Conservation (phyloP, 2,797 vertebrate genomes). For the Lepilemur septentrionalis region DNA sequence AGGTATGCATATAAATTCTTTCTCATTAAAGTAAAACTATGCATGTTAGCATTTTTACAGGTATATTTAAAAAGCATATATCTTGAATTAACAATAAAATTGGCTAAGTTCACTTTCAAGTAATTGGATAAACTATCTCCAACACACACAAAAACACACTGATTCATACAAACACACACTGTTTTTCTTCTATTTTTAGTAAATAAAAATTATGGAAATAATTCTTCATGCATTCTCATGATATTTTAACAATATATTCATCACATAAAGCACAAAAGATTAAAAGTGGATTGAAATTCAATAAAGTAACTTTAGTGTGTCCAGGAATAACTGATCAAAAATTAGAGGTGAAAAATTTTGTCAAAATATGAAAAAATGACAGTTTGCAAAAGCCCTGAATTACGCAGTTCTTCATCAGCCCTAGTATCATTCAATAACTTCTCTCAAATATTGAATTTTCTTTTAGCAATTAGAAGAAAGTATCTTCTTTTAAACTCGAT, state of each 20-base stretch:
- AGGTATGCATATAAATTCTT: slow-evolving; percentile 1
- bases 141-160: background rate
- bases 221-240: background rate
- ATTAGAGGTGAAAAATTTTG: background rate
- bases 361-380: background rate
- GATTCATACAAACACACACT: background rate
- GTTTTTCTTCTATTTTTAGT: background rate
- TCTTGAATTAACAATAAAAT: background rate
- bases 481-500: background rate
- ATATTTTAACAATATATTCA: background rate
- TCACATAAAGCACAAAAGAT: background rate
- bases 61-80: background rate
- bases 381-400: background rate
- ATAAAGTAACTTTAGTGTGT: background rate
- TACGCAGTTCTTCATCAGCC: background rate
- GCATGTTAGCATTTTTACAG: background rate
- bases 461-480: background rate
- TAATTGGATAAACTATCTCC: slow-evolving; percentile 20
- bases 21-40: slow-evolving; percentile 35
- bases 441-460: background rate
- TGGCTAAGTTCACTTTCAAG: background rate
- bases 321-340: background rate
- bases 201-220: slow-evolving; percentile 1
- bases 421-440: background rate
- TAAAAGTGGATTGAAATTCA: background rate